A percentile compares a stretch with the other conserved stretches of the same genome.
Conservation (phyloP, 1,140 invertebrate genomes). For the Helicoverpa zea region DNA sequence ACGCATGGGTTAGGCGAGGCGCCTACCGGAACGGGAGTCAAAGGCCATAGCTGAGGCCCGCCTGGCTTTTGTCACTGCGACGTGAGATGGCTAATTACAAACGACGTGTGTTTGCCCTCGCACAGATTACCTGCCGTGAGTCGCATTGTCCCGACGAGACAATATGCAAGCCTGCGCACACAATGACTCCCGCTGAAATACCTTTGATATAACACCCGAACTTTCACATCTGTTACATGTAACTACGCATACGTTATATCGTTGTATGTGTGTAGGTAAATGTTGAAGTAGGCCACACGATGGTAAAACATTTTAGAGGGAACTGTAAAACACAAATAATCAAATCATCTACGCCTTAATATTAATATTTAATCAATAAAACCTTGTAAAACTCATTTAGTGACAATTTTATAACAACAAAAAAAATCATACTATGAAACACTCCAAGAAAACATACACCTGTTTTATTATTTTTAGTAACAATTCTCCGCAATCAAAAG, state of each 20-base stretch:
- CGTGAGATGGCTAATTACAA: slow-evolving; percentile 61
- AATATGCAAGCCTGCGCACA: slow-evolving; percentile 40
- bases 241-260: not conserved
- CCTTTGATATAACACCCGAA: slow-evolving; percentile 43
- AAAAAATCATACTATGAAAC: too few relatives aligned
- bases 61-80: slow-evolving; percentile 52
- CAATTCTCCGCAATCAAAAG: not conserved
- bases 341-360: too few relatives aligned
- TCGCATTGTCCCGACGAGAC: slow-evolving; percentile 47
- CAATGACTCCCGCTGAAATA: slow-evolving; percentile 48
- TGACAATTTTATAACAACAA: too few relatives aligned
- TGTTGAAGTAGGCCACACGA: too few relatives aligned
- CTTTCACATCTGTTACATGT: slow-evolving; percentile 25
- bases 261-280: not conserved
- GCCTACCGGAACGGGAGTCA: slow-evolving; percentile 39
- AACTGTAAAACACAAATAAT: too few relatives aligned
- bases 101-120: slow-evolving; percentile 56
- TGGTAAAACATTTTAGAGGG: too few relatives aligned
- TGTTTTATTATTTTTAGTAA: too few relatives aligned
- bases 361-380: too few relatives aligned
- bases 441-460: too few relatives aligned
- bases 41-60: slow-evolving; percentile 30
- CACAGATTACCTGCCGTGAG: slow-evolving; percentile 55
- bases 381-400: too few relatives aligned
- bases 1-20: slow-evolving; percentile 26